Conservation (phyloP, 2,113 vertebrate species). For the Sceloporus undulatus region DNA sequence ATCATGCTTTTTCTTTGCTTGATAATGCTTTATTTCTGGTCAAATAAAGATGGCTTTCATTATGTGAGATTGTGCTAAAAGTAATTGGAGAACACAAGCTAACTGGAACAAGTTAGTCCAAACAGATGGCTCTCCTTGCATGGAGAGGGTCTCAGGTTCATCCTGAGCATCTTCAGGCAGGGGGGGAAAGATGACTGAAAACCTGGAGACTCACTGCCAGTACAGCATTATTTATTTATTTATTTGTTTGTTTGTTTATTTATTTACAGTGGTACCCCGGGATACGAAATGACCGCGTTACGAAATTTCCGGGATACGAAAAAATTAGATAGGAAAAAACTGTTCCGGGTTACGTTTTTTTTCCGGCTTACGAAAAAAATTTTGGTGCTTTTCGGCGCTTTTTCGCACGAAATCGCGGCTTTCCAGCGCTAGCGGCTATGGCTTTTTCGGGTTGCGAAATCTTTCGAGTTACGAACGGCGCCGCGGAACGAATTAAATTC, state of each 20-base stretch:
- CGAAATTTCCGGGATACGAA: too few relatives aligned
- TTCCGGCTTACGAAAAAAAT: too few relatives aligned
- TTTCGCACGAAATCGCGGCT: too few relatives aligned
- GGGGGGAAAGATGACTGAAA: neutral
- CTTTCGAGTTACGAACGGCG: too few relatives aligned
- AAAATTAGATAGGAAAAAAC: too few relatives aligned
- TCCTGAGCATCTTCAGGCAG: neutral
- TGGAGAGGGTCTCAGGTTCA: neutral
- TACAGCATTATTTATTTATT: neutral
- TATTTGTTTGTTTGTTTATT: neutral
- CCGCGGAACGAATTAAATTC: too few relatives aligned
- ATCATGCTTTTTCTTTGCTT: slow-evolving; percentile 25
- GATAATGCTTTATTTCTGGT: neutral
- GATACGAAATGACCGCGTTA: too few relatives aligned
- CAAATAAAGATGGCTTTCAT: slow-evolving; percentile 54
- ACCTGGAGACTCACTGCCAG: neutral
- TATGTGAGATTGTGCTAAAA: slow-evolving; percentile 49
- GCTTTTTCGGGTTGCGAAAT: too few relatives aligned
- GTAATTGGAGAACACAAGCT: slow-evolving; percentile 1
- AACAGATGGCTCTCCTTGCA: neutral
- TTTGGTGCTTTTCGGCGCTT: too few relatives aligned
- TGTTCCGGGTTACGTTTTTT: too few relatives aligned
- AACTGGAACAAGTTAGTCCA: neutral
- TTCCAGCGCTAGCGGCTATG: too few relatives aligned
- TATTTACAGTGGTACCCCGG: too few relatives aligned